phyloP scores from a whole-genome alignment of 2,888 invertebrate genomes.

The Phaonia tiefii region DNA sequence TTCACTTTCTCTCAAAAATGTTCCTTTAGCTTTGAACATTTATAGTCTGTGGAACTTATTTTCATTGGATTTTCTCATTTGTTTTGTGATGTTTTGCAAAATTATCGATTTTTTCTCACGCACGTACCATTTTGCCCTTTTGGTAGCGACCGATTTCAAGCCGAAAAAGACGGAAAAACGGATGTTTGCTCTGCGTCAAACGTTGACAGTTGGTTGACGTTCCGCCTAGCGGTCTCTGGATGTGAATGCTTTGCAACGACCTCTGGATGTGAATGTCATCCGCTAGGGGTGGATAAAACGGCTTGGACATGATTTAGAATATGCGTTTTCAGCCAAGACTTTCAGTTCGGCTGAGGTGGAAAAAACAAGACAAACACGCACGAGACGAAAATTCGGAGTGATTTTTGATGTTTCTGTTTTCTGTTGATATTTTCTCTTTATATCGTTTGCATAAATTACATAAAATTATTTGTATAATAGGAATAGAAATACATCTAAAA shows the following conservation, averaged over 20 bases:
- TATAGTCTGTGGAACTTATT: not conserved
- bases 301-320: too few species aligned
- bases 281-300: too few species aligned
- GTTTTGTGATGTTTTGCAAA: constrained; percentile 70
- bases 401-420: too few species aligned
- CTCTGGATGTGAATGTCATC: constrained; percentile 30
- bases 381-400: too few species aligned
- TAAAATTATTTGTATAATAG: too few species aligned
- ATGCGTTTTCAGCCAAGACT: too few species aligned
- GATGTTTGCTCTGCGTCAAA: constrained; percentile 67
- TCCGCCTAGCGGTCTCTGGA: constrained; percentile 11
- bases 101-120: constrained; percentile 64
- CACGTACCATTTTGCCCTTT: constrained; percentile 74
- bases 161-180: constrained; percentile 74
- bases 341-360: too few species aligned
- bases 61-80: constrained; percentile 51
- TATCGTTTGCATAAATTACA: too few species aligned
- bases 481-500: too few species aligned
- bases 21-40: constrained; percentile 13
- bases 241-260: constrained; percentile 5
- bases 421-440: too few species aligned
- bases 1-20: constrained; percentile 8
- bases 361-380: too few species aligned
- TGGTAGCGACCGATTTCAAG: constrained; percentile 73
- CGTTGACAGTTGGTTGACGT: constrained; percentile 52